A percentile compares a stretch with the other conserved stretches of the same genome.
Evolutionary conservation across 2,113 vertebrate genomes (phyloP).

Genomic region (Podarcis cretensis): DNA sequence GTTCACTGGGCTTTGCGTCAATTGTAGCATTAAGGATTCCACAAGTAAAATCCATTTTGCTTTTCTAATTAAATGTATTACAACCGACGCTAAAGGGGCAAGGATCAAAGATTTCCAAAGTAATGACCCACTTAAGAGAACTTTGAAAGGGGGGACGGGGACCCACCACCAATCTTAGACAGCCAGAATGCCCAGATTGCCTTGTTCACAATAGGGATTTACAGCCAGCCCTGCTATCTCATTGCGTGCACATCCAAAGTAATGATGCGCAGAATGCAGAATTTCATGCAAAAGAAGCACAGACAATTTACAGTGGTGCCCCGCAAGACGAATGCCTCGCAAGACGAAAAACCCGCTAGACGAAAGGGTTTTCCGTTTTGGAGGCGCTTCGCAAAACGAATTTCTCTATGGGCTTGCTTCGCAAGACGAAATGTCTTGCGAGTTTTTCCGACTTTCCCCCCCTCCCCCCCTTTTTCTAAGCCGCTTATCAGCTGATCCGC

Average conservation of each 20-base stretch:
- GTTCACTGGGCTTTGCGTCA: neutral
- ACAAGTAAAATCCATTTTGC: neutral
- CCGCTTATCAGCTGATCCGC: no score
- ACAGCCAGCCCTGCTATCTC: neutral
- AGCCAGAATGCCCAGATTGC: neutral
- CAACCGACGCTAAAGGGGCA: conserved; percentile 11
- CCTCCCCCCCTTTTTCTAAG: no score
- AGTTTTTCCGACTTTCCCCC: no score
- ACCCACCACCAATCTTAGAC: neutral
- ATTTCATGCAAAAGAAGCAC: neutral
- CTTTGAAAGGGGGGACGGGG: neutral
- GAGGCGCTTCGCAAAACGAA: no score
- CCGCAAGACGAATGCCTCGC: no score
- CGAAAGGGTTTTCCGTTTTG: no score
- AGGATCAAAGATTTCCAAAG: neutral
- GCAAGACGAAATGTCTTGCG: no score
- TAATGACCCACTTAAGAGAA: conserved; percentile 2
- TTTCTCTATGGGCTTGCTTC: no score
- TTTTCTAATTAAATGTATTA: conserved; percentile 12
- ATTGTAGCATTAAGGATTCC: neutral
- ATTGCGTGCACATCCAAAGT: neutral
- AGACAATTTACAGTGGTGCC: neutral
- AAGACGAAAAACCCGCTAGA: no score
- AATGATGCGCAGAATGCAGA: neutral
- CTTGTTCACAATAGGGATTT: neutral